Percentiles rank a stretch among this genome's conserved stretches.
Conservation (phyloP, 1,140 invertebrate genomes). For the Sarcophaga bullata region DNA sequence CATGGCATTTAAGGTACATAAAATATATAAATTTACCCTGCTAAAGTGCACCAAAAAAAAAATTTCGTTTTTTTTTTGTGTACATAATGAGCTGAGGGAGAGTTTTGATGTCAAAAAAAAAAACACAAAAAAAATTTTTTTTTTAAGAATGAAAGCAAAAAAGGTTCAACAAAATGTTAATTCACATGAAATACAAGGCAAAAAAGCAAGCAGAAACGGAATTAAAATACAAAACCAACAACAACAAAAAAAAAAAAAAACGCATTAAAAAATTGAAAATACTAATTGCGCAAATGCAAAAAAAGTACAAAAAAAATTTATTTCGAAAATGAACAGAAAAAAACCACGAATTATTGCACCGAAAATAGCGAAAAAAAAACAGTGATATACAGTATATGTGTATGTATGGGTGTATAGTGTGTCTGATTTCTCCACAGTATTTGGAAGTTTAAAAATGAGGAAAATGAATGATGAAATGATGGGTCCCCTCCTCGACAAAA, state of each 20-base stretch:
- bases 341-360: background rate
- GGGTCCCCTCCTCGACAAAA: background rate
- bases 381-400: background rate
- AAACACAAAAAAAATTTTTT: background rate
- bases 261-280: constrained; percentile 13
- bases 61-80: background rate
- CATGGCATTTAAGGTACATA: too few relatives aligned
- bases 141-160: background rate
- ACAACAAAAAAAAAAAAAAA: background rate
- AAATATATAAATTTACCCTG: too few relatives aligned
- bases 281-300: constrained; percentile 26
- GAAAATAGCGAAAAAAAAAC: background rate
- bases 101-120: background rate
- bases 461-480: background rate
- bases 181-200: background rate
- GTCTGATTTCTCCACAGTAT: too few relatives aligned
- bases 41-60: background rate
- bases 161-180: constrained; percentile 9
- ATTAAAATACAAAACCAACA: background rate
- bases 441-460: background rate
- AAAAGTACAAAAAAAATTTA: background rate
- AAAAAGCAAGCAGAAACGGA: background rate
- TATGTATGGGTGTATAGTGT: too few relatives aligned
- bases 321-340: background rate
- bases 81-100: background rate